Evolutionary conservation across 2,888 invertebrate species (phyloP), one percentile per base, ranked within the genome.

Genomic region (Anagyrus pseudococci): DNA sequence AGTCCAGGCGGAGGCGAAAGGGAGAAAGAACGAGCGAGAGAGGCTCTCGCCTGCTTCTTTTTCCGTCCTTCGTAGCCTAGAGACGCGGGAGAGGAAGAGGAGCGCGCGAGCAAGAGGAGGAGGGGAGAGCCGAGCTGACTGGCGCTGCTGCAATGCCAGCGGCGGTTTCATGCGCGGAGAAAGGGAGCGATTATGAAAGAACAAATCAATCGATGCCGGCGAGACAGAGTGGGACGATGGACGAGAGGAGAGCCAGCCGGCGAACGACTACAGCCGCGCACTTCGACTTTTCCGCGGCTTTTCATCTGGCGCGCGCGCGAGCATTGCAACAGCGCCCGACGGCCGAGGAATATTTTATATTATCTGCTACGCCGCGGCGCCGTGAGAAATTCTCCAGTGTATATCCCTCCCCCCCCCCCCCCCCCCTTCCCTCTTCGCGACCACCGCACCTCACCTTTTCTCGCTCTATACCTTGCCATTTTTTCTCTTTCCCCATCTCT

Each of bases 151-250:
- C 8, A 15, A 10, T 2, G 2, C 33, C 13, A 37, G 3, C 44
- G 22, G 44, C 44, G 17, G 17, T 43, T 17, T 43, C 43, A 6
- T 33, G 50, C 25, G 17, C 23, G 22, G 23, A 26, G 40, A 54
- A 48, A 66, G 50, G 52, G 62, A 62, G 53, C 65, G 65, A 66
- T 66, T 66, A 66, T 56, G 65, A 66, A 66, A 66, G 58, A 62
- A 62, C 62, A 56, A 66, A 66, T 66, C 65, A 66, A 62, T 66
- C 58, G 65, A 61, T 54, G 57, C 60, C 46, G 26, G 41, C 23
- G n/a, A 33, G 46, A n/a, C n/a, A n/a, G n/a, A n/a, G 6, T 10
- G 10, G 33, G 2, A 37, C 15, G 15, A 8, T 37, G 33, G 3
- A 37, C 33, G 33, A 2, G 8, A 8, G 15, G 33, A 37, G 33